Evolutionary conservation across 2,797 vertebrate genomes (phyloP).

Genomic region (Tympanoctomys barrerae): DNA sequence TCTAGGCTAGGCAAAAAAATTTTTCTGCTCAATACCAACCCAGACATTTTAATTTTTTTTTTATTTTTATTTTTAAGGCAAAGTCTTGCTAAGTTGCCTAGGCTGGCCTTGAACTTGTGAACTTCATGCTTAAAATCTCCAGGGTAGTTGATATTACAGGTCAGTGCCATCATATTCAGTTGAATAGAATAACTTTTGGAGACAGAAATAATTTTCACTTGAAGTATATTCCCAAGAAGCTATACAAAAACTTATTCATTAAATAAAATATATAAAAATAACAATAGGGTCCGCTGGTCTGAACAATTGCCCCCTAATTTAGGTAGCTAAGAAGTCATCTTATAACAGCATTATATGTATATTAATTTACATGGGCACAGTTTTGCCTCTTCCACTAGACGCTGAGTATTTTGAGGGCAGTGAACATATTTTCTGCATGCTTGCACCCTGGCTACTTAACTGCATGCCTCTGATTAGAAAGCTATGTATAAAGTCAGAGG

Average conservation of each 20-base stretch:
- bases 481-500: background rate
- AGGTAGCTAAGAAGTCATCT: background rate
- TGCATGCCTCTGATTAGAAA: background rate
- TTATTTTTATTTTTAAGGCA: background rate
- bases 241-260: conserved; percentile 34
- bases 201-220: background rate
- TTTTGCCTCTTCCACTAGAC: background rate
- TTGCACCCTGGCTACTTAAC: background rate
- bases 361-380: background rate
- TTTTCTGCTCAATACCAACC: background rate
- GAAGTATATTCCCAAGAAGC: background rate
- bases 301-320: background rate
- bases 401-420: background rate
- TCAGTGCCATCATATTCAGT: background rate
- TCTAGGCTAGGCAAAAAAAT: background rate
- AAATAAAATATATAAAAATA: conserved; percentile 31
- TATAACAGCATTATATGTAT: background rate
- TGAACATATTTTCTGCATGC: background rate
- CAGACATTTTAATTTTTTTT: background rate
- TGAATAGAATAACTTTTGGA: background rate
- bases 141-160: background rate
- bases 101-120: background rate
- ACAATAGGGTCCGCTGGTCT: background rate
- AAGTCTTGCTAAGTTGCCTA: background rate
- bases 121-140: background rate